These are phyloP conservation scores for Ophion ellenae DNA, from an alignment of 2,888 invertebrate species.

Conservation along the genomic window DNA sequence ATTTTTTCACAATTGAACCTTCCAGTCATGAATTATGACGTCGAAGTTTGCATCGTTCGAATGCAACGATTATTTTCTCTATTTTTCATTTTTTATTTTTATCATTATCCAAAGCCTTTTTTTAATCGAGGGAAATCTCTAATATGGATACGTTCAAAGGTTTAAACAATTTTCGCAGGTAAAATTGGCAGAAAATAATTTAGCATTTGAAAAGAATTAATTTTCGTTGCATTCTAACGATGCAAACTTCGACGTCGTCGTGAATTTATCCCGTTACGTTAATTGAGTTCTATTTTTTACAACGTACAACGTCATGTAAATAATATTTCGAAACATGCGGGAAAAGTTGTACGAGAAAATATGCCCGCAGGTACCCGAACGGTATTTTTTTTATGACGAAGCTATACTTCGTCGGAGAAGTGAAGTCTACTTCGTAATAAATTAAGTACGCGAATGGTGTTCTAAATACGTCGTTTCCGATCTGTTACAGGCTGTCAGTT, in stretches of 20 bases:
- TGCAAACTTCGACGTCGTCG: too few species aligned
- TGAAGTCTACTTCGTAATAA: slow-evolving; percentile 25
- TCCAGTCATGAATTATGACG: not conserved
- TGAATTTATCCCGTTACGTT: too few species aligned
- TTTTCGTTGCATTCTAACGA: too few species aligned
- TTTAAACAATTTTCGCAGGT: too few species aligned
- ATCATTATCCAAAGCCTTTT: not conserved
- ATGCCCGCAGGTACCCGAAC: not conserved
- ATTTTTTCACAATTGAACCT: not conserved
- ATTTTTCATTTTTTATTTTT: too few species aligned
- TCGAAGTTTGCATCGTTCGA: not conserved
- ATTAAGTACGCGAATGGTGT: slow-evolving; percentile 50
- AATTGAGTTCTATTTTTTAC: not conserved
- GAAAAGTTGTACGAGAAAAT: not conserved
- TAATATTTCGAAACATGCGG: not conserved
- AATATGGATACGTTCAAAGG: too few species aligned
- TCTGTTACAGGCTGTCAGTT: slow-evolving; percentile 78
- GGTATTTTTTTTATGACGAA: slow-evolving; percentile 3
- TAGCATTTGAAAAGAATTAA: too few species aligned
- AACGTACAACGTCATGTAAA: not conserved
- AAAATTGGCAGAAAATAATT: too few species aligned
- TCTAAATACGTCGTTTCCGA: slow-evolving; percentile 62
- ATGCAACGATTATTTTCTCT: too few species aligned
- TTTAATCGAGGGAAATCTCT: too few species aligned
- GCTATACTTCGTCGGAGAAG: slow-evolving; percentile 7